Base-by-base conservation (phyloP, 2,797 vertebrate species). In the Gouania willdenowi region DNA sequence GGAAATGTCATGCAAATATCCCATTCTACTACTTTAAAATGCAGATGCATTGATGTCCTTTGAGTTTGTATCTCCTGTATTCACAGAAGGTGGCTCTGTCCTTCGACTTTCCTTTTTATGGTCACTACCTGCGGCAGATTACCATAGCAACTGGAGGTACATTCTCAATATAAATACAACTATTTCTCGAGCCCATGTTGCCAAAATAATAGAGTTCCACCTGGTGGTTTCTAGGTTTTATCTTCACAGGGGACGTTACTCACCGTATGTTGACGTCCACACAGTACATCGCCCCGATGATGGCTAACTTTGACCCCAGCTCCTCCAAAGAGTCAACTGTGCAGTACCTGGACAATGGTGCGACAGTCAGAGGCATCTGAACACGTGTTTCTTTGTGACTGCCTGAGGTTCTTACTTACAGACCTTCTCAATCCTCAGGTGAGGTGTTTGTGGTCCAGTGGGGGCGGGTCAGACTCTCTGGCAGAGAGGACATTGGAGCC, bases 281-380 rank as follows among this genome's bases (percentile, higher is more conserved):
- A 0, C 95, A 98, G 68, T 98, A 98, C 33, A 81, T 98, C 4
- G 94, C 96, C 0, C 96, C 96, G 0, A 88, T 98, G 10, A 98
- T 98, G 96, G 94, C 94, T 26, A 94, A 98, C 74, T 98, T 98
- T 79, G 94, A 98, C 81, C 95, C 95, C 35, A 90, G 94, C 77
- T 92, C 84, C 81, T 94, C 94, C 7, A 88, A 69, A 41, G 90
- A 93, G 8, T 97, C 96, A 59, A 97, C 92, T 0, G 86, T 98
- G 12, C 88, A 85, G 34, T 98, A 95, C 68, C 71, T 93, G 43
- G 95, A 98, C 75, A 95, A 96, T 0, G 96, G 96, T 97, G 74
- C 79, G 83, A 8, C 6, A 3, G 2, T 4, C 1, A 4, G 12
- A 12, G 10, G 11, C 2, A 19, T 38, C 6, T 45, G 1, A 27